Evolutionary conservation across 2,888 invertebrate genomes (phyloP).

Genomic region (Phortica magna): DNA sequence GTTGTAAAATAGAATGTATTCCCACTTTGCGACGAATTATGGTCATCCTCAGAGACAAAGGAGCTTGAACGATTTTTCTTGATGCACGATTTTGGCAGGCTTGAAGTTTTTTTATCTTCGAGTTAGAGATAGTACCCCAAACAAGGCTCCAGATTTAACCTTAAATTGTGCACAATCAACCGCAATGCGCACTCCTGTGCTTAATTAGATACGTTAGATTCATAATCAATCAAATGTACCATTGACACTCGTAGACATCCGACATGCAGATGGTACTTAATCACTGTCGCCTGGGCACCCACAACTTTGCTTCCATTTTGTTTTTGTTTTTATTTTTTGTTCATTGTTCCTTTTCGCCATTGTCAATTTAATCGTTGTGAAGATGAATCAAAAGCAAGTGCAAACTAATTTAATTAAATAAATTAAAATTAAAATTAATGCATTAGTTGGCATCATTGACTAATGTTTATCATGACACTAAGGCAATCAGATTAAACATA

Average conservation of each 20-base stretch:
- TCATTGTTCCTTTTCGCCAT: constrained; percentile 50
- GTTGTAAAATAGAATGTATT: no score
- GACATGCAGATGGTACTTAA: constrained; percentile 51
- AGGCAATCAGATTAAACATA: not conserved
- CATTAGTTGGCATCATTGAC: not conserved
- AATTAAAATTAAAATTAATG: no score
- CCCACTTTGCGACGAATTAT: no score
- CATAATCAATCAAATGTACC: constrained; percentile 67
- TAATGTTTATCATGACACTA: not conserved
- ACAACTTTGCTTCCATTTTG: constrained; percentile 28
- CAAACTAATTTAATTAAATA: constrained; percentile 62
- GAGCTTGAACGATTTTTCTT: no score
- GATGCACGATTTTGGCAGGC: no score
- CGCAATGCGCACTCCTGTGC: not conserved
- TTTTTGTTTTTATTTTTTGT: constrained; percentile 28
- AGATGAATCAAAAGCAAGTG: constrained; percentile 61
- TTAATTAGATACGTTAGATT: constrained; percentile 50
- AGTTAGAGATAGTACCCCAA: no score
- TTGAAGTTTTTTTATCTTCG: no score
- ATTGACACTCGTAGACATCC: constrained; percentile 24
- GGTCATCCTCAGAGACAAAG: no score
- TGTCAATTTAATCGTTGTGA: constrained; percentile 63
- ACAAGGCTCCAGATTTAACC: not conserved
- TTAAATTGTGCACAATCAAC: not conserved
- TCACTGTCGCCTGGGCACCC: constrained; percentile 55